These are phyloP conservation scores for Podotricha telesiphe DNA, from an alignment of 2,888 invertebrate genomes.

Conservation along the genomic window DNA sequence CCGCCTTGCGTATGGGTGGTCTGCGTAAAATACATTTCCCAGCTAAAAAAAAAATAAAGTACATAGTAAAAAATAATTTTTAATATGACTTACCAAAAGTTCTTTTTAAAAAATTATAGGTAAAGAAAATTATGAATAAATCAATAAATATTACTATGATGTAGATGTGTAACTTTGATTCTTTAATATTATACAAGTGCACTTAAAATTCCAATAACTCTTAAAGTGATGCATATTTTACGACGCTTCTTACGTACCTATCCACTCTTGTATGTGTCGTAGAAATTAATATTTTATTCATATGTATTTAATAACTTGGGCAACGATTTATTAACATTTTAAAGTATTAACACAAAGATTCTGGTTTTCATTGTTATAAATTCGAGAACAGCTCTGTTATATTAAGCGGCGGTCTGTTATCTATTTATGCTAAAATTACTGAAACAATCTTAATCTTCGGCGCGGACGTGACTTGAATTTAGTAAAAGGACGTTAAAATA, in stretches of 20 bases:
- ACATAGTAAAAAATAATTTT: too few species aligned
- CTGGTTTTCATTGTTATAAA: background rate
- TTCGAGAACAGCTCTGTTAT: background rate
- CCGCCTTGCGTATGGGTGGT: too few species aligned
- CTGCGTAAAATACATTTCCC: too few species aligned
- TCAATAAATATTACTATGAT: background rate
- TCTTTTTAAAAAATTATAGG: too few species aligned
- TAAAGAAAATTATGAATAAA: background rate
- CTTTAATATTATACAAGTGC: background rate
- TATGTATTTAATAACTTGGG: background rate
- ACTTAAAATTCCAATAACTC: slow-evolving; percentile 7
- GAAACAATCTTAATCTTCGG: background rate
- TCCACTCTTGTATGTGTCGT: background rate
- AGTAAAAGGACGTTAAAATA: background rate
- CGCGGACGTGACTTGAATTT: background rate
- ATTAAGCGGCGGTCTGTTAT: background rate
- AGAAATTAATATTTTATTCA: background rate
- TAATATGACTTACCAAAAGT: too few species aligned
- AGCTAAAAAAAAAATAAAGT: too few species aligned
- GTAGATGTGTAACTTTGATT: too few species aligned
- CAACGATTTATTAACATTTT: too few species aligned
- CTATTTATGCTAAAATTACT: background rate
- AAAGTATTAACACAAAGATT: too few species aligned
- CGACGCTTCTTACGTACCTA: background rate
- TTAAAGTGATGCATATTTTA: background rate